Conservation (phyloP, 1,140 invertebrate genomes). For the Luehdorfia chinensis region DNA sequence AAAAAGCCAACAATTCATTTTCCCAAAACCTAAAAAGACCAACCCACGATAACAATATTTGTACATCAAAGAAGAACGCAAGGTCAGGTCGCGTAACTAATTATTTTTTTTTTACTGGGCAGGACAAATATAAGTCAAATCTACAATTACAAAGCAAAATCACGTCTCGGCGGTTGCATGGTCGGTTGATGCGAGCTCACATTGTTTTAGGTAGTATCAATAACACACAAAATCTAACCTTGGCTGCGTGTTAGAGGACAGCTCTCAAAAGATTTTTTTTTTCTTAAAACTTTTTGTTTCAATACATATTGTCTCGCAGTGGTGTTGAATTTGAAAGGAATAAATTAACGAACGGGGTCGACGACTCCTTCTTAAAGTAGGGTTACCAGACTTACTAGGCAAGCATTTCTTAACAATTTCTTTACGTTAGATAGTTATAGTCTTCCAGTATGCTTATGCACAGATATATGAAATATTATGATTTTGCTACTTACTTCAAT, state of each 20-base stretch:
- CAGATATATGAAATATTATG: no score
- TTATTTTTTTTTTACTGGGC: constrained; percentile 12
- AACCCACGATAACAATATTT: no score
- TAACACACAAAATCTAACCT: constrained; percentile 49
- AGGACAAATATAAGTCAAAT: constrained; percentile 38
- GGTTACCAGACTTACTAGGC: neutral
- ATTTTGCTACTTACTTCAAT: no score
- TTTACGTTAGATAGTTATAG: no score
- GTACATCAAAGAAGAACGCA: constrained; percentile 1
- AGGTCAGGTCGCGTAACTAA: constrained; percentile 10
- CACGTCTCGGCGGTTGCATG: constrained; percentile 25
- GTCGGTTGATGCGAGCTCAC: constrained; percentile 29
- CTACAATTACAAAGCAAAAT: constrained; percentile 38
- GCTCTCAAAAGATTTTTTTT: constrained; percentile 45
- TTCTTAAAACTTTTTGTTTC: constrained; percentile 50
- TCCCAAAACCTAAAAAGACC: no score
- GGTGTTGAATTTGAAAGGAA: constrained; percentile 60
- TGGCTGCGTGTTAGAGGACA: constrained; percentile 47
- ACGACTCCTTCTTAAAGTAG: constrained; percentile 26
- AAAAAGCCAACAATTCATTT: no score
- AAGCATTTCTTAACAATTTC: no score
- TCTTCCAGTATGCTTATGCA: no score
- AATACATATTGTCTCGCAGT: constrained; percentile 60
- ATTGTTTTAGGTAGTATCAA: constrained; percentile 43
- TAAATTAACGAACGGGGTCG: constrained; percentile 52